Conservation (phyloP, 2,113 vertebrate genomes). For the Cebidichthys violaceus region DNA sequence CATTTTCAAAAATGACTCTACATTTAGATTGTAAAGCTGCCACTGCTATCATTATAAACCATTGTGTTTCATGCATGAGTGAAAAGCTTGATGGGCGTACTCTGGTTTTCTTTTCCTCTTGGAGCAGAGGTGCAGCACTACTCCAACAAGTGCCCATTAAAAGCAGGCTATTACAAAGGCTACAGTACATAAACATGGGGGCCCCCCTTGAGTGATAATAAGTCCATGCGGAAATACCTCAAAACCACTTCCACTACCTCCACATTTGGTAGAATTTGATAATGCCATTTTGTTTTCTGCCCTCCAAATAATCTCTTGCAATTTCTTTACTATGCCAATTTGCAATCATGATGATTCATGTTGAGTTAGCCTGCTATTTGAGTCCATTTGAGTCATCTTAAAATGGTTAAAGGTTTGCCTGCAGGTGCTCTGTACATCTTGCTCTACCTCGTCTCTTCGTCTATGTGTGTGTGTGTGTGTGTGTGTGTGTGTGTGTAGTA, state of each 20-base stretch:
- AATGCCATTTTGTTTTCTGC: constrained; percentile 34
- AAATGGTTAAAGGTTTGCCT: constrained; percentile 36
- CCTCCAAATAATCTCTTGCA: constrained; percentile 31
- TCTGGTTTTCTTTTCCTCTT: neutral
- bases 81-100: neutral
- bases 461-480: constrained; percentile 20
- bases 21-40: neutral
- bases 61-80: neutral
- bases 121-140: neutral
- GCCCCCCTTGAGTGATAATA: constrained; percentile 24
- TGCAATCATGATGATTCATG: constrained; percentile 46
- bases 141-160: constrained; percentile 2
- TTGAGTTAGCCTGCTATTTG: constrained; percentile 32
- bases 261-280: constrained; percentile 40
- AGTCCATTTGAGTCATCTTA: constrained; percentile 28
- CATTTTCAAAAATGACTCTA: neutral
- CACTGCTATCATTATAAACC: neutral
- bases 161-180: constrained; percentile 21
- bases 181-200: constrained; percentile 29
- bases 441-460: constrained; percentile 14
- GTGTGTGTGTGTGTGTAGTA: constrained; percentile 24
- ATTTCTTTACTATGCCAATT: constrained; percentile 33
- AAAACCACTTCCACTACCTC: constrained; percentile 25
- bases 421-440: constrained; percentile 20
- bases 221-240: constrained; percentile 30